Base-by-base conservation (phyloP, 2,797 vertebrate species). In the Telmatherina bonti region DNA sequence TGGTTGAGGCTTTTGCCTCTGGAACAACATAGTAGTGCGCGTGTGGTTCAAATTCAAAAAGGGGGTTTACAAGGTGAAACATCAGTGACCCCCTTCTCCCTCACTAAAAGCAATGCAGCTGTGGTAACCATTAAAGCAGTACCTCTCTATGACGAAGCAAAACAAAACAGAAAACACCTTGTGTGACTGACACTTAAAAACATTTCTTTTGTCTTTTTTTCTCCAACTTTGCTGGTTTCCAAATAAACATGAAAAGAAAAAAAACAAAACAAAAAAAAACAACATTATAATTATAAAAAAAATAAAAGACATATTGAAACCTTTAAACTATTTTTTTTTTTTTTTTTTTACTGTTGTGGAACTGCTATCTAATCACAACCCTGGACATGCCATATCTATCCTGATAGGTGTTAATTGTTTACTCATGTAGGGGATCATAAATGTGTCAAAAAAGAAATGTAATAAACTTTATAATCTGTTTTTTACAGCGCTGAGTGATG, bases 31-130 rank as follows among this genome's bases (percentile, higher is more conserved):
- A 45, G 76, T 31, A 62, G 79, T 76, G 70, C 61, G 73, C 74
- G 78, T 70, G 69, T 41, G 59, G 77, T 75, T 90, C 52, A 86
- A 49, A 79, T 85, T 85, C 77, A 89, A 85, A 82, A 20, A 83
- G 82, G 63, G 65, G 61, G 58, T 84, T 63, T 61, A 52, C 56
- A 62, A 82, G 71, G 77, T 85, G 64, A 78, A 31, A 22, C 69
- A 85, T 88, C 0, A 77, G 84, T 85, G 62, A 33, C 35, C n/a
- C 52, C 55, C 36, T 43, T 52, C 13, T 16, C 24, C 35, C n/a
- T 30, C 29, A 52, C 27, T 29, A 18, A 64, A 72, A 66, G 47
- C 47, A 22, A 24, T 12, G 24, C n/a, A 49, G 47, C 22, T 24
- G 22, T 45, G 20, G 20, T 47, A 47, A n/a, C 45, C 7, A 2